phyloP scores from a whole-genome alignment of 1,140 invertebrate genomes.

The Chelonus insularis region DNA sequence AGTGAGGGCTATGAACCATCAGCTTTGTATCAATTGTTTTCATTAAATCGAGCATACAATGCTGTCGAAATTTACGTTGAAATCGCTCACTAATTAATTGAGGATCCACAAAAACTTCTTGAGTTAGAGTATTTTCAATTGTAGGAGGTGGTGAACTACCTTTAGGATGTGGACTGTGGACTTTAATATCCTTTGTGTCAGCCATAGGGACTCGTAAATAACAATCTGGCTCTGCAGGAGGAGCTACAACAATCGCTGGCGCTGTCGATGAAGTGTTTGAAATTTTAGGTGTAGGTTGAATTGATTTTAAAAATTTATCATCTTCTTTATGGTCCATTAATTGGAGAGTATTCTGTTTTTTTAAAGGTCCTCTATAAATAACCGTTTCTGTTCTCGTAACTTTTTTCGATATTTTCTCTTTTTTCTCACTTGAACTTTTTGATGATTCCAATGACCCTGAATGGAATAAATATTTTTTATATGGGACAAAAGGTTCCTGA shows the following conservation, averaged over 20 bases:
- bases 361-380: slow-evolving; percentile 45
- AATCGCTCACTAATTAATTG: slow-evolving; percentile 22
- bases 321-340: too few species aligned
- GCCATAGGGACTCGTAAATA: slow-evolving; percentile 24
- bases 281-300: neutral
- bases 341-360: too few species aligned
- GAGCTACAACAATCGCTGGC: slow-evolving; percentile 22
- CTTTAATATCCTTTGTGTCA: slow-evolving; percentile 27
- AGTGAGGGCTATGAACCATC: slow-evolving; percentile 37
- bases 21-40: slow-evolving; percentile 51
- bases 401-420: slow-evolving; percentile 29
- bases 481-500: neutral
- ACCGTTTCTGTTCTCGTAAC: slow-evolving; percentile 45
- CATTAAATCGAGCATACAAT: slow-evolving; percentile 51
- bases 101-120: slow-evolving; percentile 5
- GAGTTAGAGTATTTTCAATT: neutral
- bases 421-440: slow-evolving; percentile 11
- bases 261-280: neutral
- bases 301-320: slow-evolving; percentile 12
- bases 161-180: slow-evolving; percentile 26
- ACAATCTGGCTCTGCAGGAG: slow-evolving; percentile 12
- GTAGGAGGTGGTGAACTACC: slow-evolving; percentile 7
- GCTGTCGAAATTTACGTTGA: slow-evolving; percentile 38
- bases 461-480: slow-evolving; percentile 16
- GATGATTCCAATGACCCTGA: neutral